phyloP scores from a whole-genome alignment of 2,797 vertebrate genomes.

The Crypturellus tataupa region DNA sequence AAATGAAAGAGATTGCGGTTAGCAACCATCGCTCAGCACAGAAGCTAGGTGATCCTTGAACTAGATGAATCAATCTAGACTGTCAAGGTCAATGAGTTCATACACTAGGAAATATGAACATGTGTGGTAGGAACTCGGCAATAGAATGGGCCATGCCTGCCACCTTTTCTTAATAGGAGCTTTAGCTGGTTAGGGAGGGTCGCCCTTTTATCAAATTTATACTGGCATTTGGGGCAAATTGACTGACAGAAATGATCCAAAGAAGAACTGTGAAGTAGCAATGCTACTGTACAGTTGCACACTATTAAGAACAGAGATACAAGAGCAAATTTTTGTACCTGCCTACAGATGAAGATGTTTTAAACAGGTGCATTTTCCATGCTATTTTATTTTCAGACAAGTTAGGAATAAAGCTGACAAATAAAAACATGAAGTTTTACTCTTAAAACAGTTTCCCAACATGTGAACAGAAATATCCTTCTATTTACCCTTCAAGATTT shows the following conservation, averaged over 20 bases:
- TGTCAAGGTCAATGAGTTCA: constrained; percentile 69
- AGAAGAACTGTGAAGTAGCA: constrained; percentile 25
- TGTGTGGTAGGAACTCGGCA: not conserved
- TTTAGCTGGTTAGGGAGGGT: constrained; percentile 37
- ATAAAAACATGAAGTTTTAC: not conserved
- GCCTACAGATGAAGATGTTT: not conserved
- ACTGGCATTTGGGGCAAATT: not conserved
- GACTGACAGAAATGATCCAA: constrained; percentile 5
- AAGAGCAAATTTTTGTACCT: not conserved
- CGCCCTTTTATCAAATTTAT: constrained; percentile 33
- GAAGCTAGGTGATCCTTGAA: constrained; percentile 63
- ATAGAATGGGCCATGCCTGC: constrained; percentile 34
- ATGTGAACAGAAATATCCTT: not conserved
- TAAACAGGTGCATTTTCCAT: not conserved
- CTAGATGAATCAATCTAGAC: constrained; percentile 62
- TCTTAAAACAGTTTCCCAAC: not conserved
- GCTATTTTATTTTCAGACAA: not conserved
- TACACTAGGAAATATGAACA: constrained; percentile 52
- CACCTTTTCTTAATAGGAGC: constrained; percentile 36
- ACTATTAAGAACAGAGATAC: not conserved
- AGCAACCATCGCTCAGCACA: constrained; percentile 49
- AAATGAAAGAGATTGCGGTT: constrained; percentile 59
- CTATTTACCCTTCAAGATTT: not conserved
- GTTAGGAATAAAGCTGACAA: constrained; percentile 12
- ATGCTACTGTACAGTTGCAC: not conserved